phyloP scores from a whole-genome alignment of 2,113 vertebrate genomes.

The Galbula dea region DNA sequence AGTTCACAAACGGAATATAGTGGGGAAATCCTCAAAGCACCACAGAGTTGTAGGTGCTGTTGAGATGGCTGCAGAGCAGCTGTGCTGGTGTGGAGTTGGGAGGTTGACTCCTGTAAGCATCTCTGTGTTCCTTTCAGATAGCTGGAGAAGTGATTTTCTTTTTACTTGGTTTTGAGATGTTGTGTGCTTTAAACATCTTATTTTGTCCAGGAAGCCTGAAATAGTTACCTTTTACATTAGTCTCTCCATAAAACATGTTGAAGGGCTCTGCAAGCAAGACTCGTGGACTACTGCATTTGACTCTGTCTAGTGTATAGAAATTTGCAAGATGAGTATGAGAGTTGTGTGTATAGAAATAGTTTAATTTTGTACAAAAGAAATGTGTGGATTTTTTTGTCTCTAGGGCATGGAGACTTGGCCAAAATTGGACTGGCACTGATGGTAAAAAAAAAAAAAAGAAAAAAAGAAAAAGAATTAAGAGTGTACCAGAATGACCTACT shows the following conservation, averaged over 20 bases:
- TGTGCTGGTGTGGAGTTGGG: neutral
- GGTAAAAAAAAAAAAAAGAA: constrained; percentile 21
- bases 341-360: neutral
- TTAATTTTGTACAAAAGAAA: constrained; percentile 4
- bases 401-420: neutral
- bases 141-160: neutral
- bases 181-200: neutral
- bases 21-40: neutral
- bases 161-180: neutral
- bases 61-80: neutral
- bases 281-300: neutral
- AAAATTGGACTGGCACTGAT: constrained; percentile 40
- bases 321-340: neutral
- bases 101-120: neutral
- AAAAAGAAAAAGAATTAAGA: neutral
- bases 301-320: neutral
- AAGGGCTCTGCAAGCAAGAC: neutral
- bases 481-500: constrained; percentile 69
- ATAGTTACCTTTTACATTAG: neutral
- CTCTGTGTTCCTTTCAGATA: neutral
- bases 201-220: neutral
- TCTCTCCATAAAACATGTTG: neutral
- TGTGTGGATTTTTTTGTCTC: neutral
- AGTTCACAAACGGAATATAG: neutral
- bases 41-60: neutral